phyloP scores from a whole-genome alignment of 1,140 invertebrate genomes.

The Yoshiicerus persimilis region DNA sequence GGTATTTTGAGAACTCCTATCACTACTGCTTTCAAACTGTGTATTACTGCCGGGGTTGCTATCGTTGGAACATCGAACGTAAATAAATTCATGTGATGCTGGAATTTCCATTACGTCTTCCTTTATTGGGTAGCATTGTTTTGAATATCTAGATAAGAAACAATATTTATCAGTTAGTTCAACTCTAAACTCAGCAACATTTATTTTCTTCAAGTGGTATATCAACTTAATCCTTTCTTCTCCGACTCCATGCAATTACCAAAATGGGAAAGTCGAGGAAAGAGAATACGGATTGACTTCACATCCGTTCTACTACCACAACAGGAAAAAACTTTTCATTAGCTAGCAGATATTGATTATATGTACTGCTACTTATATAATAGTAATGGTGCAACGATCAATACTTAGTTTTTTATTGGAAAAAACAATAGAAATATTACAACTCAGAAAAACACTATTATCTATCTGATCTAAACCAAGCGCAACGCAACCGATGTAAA shows the following conservation, averaged over 20 bases:
- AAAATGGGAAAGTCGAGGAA: no score
- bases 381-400: no score
- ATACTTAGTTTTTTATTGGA: no score
- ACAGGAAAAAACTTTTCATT: no score
- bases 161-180: neutral
- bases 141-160: slow-evolving; percentile 35
- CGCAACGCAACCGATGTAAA: no score
- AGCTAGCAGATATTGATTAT: no score
- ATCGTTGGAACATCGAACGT: slow-evolving; percentile 24
- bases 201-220: neutral
- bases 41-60: neutral
- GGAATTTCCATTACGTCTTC: slow-evolving; percentile 25
- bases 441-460: no score
- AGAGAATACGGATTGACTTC: no score
- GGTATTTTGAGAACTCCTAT: neutral
- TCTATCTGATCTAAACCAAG: no score
- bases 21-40: neutral
- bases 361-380: no score
- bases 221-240: neutral
- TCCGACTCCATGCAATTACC: neutral
- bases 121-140: slow-evolving; percentile 32
- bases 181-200: neutral
- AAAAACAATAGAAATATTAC: no score
- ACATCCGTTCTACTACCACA: no score
- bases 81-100: slow-evolving; percentile 40